Evolutionary conservation across 1,140 invertebrate species (phyloP).

Genomic region (Drosophila teissieri): DNA sequence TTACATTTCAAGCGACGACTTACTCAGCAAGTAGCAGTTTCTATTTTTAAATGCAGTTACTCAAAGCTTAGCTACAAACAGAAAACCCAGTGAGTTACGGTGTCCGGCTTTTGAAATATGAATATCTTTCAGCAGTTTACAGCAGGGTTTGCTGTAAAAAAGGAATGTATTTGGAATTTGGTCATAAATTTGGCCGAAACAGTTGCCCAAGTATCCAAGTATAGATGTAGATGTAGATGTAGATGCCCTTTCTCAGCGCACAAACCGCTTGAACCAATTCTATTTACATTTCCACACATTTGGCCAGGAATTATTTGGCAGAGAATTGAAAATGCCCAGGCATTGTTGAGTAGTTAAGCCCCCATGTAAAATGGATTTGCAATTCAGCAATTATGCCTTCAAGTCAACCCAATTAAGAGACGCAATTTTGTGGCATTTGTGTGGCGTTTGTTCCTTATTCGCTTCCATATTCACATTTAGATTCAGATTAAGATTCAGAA

Average conservation of each 20-base stretch:
- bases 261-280: neutral
- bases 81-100: neutral
- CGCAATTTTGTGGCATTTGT: neutral
- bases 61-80: neutral
- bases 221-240: no score
- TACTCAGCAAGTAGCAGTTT: neutral
- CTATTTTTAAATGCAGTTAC: constrained; percentile 7
- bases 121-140: neutral
- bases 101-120: neutral
- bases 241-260: neutral
- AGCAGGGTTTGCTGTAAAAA: no score
- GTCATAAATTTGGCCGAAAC: neutral
- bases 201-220: no score
- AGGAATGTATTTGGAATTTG: neutral
- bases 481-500: no score
- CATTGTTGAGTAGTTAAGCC: constrained; percentile 5
- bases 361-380: constrained; percentile 1
- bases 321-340: neutral
- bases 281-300: neutral
- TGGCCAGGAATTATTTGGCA: neutral
- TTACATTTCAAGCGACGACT: neutral
- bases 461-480: neutral
- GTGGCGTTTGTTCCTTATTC: neutral
- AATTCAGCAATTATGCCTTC: constrained; percentile 9
- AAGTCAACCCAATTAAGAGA: neutral